Conservation (phyloP, 2,888 invertebrate genomes). For the Choristoneura rosaceana region DNA sequence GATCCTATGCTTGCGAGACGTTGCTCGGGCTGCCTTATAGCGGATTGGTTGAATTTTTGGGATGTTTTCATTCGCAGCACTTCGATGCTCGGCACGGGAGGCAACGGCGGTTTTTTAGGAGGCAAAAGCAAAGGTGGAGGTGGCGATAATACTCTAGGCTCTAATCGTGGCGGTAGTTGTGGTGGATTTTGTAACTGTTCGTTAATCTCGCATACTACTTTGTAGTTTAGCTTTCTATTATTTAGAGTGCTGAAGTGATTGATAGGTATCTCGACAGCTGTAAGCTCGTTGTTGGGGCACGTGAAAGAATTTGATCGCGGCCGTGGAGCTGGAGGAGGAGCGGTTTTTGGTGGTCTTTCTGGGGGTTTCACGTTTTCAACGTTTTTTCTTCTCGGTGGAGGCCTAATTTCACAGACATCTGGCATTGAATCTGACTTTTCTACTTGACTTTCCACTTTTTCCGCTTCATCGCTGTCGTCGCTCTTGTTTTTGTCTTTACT, state of each 20-base stretch:
- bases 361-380: conserved; percentile 86
- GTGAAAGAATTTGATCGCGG: conserved; percentile 86
- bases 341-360: conserved; percentile 88
- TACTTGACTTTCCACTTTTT: conserved; percentile 66
- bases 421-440: conserved; percentile 78
- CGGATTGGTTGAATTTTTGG: conserved; percentile 67
- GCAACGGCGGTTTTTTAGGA: conserved; percentile 90
- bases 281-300: conserved; percentile 74
- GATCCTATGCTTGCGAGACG: conserved; percentile 87
- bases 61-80: conserved; percentile 85
- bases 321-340: conserved; percentile 79
- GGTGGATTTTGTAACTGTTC: conserved; percentile 77
- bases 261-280: conserved; percentile 73
- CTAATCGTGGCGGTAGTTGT: conserved; percentile 82
- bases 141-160: conserved; percentile 70
- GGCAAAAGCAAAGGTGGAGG: conserved; percentile 85
- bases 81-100: conserved; percentile 88
- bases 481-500: conserved; percentile 85
- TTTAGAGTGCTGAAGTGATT: conserved; percentile 79
- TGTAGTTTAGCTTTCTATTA: conserved; percentile 76
- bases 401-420: conserved; percentile 84
- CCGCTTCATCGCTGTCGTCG: conserved; percentile 78
- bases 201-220: conserved; percentile 78
- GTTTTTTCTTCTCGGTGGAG: conserved; percentile 87
- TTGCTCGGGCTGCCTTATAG: conserved; percentile 74